Percentiles rank a stretch among this genome's conserved stretches.
phyloP scores from a whole-genome alignment of 2,888 invertebrate genomes.

The Nymphalis polychloros region DNA sequence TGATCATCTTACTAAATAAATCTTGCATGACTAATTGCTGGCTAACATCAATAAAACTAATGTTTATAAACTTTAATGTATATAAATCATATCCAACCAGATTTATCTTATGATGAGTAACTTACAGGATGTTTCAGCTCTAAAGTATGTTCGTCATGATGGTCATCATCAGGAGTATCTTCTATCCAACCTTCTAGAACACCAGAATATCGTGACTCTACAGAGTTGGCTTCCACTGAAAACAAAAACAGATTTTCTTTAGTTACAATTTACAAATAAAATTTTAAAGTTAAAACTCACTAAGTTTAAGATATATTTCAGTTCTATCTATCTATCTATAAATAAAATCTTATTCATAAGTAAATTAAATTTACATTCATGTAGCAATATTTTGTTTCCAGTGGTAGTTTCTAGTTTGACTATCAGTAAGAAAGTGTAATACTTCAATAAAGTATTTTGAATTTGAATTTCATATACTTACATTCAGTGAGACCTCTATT shows the following conservation, averaged over 20 bases:
- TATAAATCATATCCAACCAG: too few species aligned
- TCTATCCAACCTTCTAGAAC: slow-evolving; percentile 91
- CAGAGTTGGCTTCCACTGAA: slow-evolving; percentile 74
- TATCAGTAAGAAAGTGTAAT: too few species aligned
- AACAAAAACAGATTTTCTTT: slow-evolving; percentile 20
- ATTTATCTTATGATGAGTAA: slow-evolving; percentile 20
- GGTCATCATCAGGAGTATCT: slow-evolving; percentile 78
- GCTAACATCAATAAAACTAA: neutral
- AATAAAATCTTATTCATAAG: too few species aligned
- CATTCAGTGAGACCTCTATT: slow-evolving; percentile 89
- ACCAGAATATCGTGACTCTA: slow-evolving; percentile 87
- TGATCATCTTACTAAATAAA: neutral
- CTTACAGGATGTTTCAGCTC: slow-evolving; percentile 78
- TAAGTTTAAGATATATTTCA: too few species aligned
- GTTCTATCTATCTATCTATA: too few species aligned
- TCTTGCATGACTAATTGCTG: neutral
- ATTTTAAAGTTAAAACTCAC: too few species aligned
- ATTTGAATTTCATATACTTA: slow-evolving; percentile 83
- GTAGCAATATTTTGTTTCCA: neutral
- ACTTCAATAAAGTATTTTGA: too few species aligned
- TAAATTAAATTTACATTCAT: too few species aligned
- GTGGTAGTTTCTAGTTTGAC: too few species aligned
- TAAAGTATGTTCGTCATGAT: slow-evolving; percentile 78
- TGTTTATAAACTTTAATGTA: neutral
- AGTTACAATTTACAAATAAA: too few species aligned